Base-by-base conservation (phyloP, 2,797 vertebrate species). In the Chloroceryle amazona region DNA sequence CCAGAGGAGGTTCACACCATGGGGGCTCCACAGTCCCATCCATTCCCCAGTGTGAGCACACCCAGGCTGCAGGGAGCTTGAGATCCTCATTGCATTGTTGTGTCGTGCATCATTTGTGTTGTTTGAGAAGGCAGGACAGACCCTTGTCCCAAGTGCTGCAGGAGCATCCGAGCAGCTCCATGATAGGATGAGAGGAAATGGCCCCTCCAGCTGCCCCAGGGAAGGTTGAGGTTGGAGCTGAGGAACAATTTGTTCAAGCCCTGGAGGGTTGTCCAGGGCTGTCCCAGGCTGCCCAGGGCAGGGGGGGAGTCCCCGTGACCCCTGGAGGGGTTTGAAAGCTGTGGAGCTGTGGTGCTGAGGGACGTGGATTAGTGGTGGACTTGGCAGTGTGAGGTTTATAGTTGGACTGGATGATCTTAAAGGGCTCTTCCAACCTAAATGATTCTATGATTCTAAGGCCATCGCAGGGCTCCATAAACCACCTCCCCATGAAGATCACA, bases 21-120 rank as follows among this genome's bases (percentile, higher is more conserved):
- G 17, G 21, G 80, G 8, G 2, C 10, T 9, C 28, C 3, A 7
- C 0, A 1, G 58, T 10, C 20, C 49, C 1, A 5, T 51, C 31
- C 44, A 52, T 42, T 39, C 19, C 46, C 33, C 28, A 26, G 13
- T 5, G 0, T 51, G 10, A 63, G 55, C 37, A 37, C 6, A 33
- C 19, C 21, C 44, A 44, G 37, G 15, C 37, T 58, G 44, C 3
- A 1, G 42, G 35, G n/a, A 61, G 21, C 8, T 35, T 20, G 42
- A 5, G 2, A 9, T 31, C 29, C 26, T 70, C n/a, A 3, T 13
- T 17, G n/a, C 12, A 26, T 9, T 41, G 39, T 41, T 41, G 39
- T 41, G 39, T 14, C 14, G 39, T 41, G 39, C 31, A 42, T 3
- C 11, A 17, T 70, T 26, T 28, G 25, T 6, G 2, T 28, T 35